Base-by-base conservation (phyloP, 2,797 vertebrate species). In the Oryzias dopingdopingensis region DNA sequence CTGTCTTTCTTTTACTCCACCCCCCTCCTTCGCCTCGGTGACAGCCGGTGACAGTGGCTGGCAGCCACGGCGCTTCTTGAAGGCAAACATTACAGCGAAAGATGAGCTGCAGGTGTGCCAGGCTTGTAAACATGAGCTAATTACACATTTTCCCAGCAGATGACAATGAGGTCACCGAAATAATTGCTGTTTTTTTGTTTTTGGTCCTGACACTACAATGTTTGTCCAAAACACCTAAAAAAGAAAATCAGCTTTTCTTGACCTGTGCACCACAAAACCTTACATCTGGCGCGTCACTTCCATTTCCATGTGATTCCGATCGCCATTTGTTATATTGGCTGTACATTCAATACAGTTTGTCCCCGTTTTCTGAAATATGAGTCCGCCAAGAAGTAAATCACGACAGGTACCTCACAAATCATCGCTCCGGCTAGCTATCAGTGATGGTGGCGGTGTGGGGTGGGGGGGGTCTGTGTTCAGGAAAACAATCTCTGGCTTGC, bases 101-200 rank as follows among this genome's bases (percentile, higher is more conserved):
- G 94, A 94, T 93, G 94, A 93, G 92, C 93, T 96, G 95, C 97
- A 99, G 97, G 97, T 99, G 97, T 94, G 92, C 94, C 91, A 93
- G 93, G 91, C 92, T 84, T 91, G 91, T 76, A 88, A 95, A 96
- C 92, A 92, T 84, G 90, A 86, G 90, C 93, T 97, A 99, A 97
- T 98, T 96, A 97, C 94, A 94, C 94, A 93, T 95, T 96, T 94
- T 94, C 92, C 92, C 92, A 91, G 92, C 83, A 86, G 81, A 93
- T 91, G 91, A 96, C 95, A 96, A 98, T 96, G 95, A 96, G 95
- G 95, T 96, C 93, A 93, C 93, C 85, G 92, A 92, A 95, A 94
- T 96, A 96, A 97, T 96, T 96, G 93, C 92, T 89, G 91, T 92
- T 93, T 95, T 59, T 70, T 40, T 46, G 29, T 43, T 14, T 50